phyloP scores from a whole-genome alignment of 2,888 invertebrate species.

The Erebia ligea region DNA sequence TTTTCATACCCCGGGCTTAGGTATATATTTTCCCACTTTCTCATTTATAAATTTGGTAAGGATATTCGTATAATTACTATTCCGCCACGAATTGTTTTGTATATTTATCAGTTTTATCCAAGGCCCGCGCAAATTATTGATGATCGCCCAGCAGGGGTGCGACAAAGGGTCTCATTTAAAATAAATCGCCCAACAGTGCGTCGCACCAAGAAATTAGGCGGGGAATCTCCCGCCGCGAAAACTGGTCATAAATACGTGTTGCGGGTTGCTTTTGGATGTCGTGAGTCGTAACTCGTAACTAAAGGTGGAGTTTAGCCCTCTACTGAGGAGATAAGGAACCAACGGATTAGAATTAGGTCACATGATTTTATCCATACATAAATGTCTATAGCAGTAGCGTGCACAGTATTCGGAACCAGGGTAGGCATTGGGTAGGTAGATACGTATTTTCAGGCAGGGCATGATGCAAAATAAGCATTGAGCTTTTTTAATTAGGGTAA shows the following conservation, averaged over 20 bases:
- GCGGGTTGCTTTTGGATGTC: slow-evolving; percentile 58
- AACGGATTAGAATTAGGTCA: neutral
- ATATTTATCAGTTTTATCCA: slow-evolving; percentile 76
- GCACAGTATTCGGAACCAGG: too few relatives aligned
- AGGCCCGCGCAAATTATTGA: slow-evolving; percentile 72
- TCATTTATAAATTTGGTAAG: neutral
- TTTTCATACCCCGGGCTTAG: too few relatives aligned
- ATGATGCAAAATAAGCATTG: too few relatives aligned
- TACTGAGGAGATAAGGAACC: neutral
- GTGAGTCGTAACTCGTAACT: neutral
- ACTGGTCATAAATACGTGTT: slow-evolving; percentile 80
- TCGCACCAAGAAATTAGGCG: slow-evolving; percentile 80
- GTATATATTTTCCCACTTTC: too few relatives aligned
- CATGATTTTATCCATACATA: too few relatives aligned
- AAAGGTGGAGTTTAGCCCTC: slow-evolving; percentile 20
- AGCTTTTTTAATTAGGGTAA: too few relatives aligned
- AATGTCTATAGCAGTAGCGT: too few relatives aligned
- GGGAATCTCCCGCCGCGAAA: slow-evolving; percentile 78
- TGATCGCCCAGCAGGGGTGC: slow-evolving; percentile 75
- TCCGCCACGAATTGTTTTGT: slow-evolving; percentile 42
- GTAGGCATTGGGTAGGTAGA: too few relatives aligned
- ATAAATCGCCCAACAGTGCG: slow-evolving; percentile 80
- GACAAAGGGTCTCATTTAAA: slow-evolving; percentile 77
- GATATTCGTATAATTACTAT: slow-evolving; percentile 11
- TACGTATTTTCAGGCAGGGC: too few relatives aligned